Percentiles rank a stretch among this genome's conserved stretches.
phyloP scores from a whole-genome alignment of 2,113 vertebrate species.

The Pao palembangensis region DNA sequence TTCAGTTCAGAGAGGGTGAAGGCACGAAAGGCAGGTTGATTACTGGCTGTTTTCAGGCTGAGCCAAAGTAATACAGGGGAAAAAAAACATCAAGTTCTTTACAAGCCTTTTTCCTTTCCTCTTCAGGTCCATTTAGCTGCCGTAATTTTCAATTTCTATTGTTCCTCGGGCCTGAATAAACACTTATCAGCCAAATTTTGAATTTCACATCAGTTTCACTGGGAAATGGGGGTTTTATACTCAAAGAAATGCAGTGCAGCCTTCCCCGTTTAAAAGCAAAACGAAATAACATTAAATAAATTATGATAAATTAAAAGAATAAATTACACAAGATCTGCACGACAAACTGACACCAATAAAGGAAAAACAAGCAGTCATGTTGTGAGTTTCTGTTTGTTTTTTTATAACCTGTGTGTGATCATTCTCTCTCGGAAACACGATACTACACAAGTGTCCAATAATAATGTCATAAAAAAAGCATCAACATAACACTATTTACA shows the following conservation, averaged over 20 bases:
- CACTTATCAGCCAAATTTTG: conserved; percentile 22
- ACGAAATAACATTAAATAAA: conserved; percentile 96
- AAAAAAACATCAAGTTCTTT: conserved; percentile 32
- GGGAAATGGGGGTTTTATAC: conserved; percentile 68
- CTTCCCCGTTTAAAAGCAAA: conserved; percentile 71
- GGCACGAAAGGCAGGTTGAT: conserved; percentile 95
- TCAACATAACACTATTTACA: conserved; percentile 92
- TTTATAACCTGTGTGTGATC: conserved; percentile 50
- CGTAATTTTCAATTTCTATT: conserved; percentile 35
- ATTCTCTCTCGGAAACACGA: conserved; percentile 51
- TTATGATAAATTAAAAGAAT: conserved; percentile 99
- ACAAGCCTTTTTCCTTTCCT: conserved; percentile 41
- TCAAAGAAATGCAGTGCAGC: conserved; percentile 94
- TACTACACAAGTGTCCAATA: conserved; percentile 63
- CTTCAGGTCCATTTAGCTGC: conserved; percentile 55
- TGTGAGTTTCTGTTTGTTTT: conserved; percentile 43
- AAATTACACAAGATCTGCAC: conserved; percentile 99
- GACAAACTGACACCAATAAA: conserved; percentile 85
- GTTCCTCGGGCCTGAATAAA: conserved; percentile 30
- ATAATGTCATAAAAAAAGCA: conserved; percentile 92
- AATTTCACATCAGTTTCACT: conserved; percentile 54
- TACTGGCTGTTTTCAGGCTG: conserved; percentile 78
- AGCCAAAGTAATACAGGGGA: conserved; percentile 56
- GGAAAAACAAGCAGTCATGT: conserved; percentile 80
- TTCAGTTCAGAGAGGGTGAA: conserved; percentile 98